A percentile compares a stretch with the other conserved stretches of the same genome.
These are phyloP conservation scores for Chaetodon trifascialis DNA, from an alignment of 2,113 vertebrate genomes.

Conservation along the genomic window DNA sequence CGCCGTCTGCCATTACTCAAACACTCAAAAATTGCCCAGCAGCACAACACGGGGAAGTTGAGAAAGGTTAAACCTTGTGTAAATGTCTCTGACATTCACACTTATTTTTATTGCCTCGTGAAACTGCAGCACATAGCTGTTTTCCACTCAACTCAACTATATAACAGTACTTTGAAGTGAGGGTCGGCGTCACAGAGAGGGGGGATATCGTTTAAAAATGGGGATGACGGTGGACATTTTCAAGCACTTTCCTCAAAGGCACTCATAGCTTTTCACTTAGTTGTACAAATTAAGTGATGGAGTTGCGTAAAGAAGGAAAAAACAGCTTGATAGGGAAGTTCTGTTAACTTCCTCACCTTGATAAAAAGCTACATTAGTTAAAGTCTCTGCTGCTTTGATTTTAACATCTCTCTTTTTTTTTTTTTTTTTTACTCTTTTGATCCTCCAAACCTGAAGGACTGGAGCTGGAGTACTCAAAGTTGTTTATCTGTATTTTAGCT, in stretches of 20 bases:
- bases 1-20: background rate
- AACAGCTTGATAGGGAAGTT: no score
- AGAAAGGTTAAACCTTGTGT: background rate
- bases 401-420: background rate
- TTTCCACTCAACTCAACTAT: background rate
- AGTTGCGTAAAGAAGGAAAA: no score
- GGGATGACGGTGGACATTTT: background rate
- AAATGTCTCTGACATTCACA: background rate
- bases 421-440: background rate
- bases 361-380: background rate
- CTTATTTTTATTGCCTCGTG: background rate
- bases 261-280: background rate
- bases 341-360: background rate
- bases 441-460: background rate
- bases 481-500: slow-evolving; percentile 32
- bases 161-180: background rate
- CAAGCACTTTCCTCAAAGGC: background rate
- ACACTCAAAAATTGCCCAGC: background rate
- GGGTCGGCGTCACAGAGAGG: background rate
- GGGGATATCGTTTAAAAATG: background rate
- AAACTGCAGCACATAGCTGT: background rate
- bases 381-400: background rate
- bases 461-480: background rate
- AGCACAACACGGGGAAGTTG: background rate
- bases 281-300: no score